Conservation (phyloP, 2,888 invertebrate genomes). For the Odiellus spinosus region DNA sequence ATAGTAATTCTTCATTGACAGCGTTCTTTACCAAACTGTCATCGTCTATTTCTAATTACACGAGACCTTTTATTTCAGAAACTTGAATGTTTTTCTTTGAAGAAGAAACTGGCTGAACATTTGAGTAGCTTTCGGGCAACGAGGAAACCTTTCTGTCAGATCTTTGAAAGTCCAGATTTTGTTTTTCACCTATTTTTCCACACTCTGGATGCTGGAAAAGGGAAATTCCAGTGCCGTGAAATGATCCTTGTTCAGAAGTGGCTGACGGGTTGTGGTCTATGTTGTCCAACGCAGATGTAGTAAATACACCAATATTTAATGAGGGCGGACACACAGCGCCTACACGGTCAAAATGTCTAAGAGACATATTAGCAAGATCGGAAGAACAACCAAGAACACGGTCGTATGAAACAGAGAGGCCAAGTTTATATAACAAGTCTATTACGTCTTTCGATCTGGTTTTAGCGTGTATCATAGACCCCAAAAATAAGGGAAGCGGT, state of each 20-base stretch:
- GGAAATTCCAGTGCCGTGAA: neutral
- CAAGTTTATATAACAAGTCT: neutral
- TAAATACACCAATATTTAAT: neutral
- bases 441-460: neutral
- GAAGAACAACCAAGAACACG: neutral
- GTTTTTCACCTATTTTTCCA: neutral
- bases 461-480: neutral
- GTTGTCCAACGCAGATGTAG: neutral
- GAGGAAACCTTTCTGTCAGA: too few relatives aligned
- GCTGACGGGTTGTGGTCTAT: neutral
- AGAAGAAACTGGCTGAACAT: too few relatives aligned
- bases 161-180: too few relatives aligned
- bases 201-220: neutral
- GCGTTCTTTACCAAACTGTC: too few relatives aligned
- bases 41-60: too few relatives aligned
- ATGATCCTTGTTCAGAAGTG: neutral
- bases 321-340: neutral
- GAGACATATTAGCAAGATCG: neutral
- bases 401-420: neutral
- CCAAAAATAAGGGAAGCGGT: neutral
- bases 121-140: too few relatives aligned
- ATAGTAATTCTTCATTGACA: too few relatives aligned
- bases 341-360: neutral
- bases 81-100: too few relatives aligned
- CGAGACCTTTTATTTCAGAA: too few relatives aligned